Evolutionary conservation across 2,888 invertebrate genomes (phyloP).

Genomic region (Conistra vaccinii): DNA sequence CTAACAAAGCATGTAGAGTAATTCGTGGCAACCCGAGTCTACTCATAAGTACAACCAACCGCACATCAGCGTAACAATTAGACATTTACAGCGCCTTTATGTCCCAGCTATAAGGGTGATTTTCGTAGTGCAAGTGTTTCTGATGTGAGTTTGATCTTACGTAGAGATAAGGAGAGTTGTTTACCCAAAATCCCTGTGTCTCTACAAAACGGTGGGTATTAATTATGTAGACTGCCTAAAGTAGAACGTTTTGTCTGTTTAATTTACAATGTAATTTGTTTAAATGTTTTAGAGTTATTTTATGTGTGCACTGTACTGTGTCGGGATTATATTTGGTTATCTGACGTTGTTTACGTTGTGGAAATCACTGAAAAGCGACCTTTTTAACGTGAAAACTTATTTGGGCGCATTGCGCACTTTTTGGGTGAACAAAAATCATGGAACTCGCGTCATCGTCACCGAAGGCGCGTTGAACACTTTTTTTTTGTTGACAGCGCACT

Average conservation of each 20-base stretch:
- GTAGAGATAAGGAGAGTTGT: constrained; percentile 39
- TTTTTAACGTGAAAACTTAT: too few species aligned
- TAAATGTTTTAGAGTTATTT: constrained; percentile 39
- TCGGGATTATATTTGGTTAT: constrained; percentile 4
- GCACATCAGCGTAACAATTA: background rate
- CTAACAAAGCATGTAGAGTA: constrained; percentile 28
- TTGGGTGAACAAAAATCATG: too few species aligned
- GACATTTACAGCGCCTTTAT: background rate
- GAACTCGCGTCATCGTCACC: too few species aligned
- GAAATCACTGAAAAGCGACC: background rate
- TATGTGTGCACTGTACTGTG: constrained; percentile 16
- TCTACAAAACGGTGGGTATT: constrained; percentile 54
- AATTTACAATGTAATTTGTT: constrained; percentile 56
- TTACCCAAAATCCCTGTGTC: constrained; percentile 50
- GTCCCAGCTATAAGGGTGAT: background rate
- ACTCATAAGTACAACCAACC: constrained; percentile 13
- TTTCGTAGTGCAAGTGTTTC: background rate
- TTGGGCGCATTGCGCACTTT: too few species aligned
- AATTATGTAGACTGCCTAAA: constrained; percentile 63
- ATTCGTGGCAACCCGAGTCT: constrained; percentile 35
- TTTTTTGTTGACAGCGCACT: too few species aligned
- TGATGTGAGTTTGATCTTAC: background rate
- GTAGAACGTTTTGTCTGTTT: constrained; percentile 51
- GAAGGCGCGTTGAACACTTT: too few species aligned
- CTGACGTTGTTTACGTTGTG: background rate